Percentiles rank a stretch among this genome's conserved stretches.
Evolutionary conservation across 2,888 invertebrate genomes (phyloP).

Genomic region (Cenopis cana): DNA sequence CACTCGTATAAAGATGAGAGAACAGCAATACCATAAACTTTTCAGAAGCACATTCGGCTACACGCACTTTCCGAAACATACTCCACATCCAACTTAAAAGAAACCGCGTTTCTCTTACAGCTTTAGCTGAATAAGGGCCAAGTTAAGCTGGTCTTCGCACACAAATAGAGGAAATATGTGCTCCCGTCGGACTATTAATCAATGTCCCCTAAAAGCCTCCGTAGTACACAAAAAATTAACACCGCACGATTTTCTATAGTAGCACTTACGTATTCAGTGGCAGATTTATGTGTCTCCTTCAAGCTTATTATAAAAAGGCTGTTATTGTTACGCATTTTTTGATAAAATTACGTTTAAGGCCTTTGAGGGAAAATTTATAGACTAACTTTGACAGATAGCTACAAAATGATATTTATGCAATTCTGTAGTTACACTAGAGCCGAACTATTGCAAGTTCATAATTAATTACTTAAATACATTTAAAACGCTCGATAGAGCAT

Average conservation of each 20-base stretch:
- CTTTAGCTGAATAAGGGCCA: not conserved
- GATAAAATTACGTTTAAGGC: not conserved
- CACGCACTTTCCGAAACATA: conserved; percentile 60
- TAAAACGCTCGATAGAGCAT: too few species aligned
- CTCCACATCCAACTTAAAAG: conserved; percentile 50
- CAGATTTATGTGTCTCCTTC: conserved; percentile 41
- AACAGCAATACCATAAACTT: conserved; percentile 28
- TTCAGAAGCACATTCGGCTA: conserved; percentile 42
- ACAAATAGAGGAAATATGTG: conserved; percentile 65
- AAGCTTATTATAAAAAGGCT: conserved; percentile 28
- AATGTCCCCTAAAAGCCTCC: conserved; percentile 76
- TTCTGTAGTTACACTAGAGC: too few species aligned
- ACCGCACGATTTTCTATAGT: conserved; percentile 50
- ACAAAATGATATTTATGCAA: too few species aligned
- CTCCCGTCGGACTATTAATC: conserved; percentile 74
- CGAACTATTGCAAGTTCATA: too few species aligned
- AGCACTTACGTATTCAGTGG: conserved; percentile 43
- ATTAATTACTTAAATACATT: too few species aligned
- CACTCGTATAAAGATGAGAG: conserved; percentile 3
- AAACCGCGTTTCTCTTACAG: conserved; percentile 46
- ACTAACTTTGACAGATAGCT: too few species aligned
- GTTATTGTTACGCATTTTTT: conserved; percentile 13
- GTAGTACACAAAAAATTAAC: conserved; percentile 67
- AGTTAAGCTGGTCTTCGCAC: conserved; percentile 47
- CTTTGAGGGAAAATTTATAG: not conserved